Conservation (phyloP, 2,797 vertebrate genomes). For the Steatocranus sp. region DNA sequence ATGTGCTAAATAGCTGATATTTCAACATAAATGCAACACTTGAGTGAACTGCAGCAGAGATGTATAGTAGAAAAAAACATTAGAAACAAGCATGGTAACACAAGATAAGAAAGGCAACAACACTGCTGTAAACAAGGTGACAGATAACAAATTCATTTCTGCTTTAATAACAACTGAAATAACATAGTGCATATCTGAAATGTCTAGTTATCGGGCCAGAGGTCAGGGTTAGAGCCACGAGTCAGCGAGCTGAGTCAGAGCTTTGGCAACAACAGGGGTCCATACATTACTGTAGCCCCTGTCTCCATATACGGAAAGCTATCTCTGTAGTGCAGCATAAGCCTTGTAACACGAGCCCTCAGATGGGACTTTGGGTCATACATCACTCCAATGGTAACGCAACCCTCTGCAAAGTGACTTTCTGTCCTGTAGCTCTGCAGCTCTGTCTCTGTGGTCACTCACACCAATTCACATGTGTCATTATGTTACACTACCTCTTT, state of each 20-base stretch:
- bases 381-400: conserved; percentile 69
- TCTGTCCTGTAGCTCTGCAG: conserved; percentile 59
- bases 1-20: not conserved
- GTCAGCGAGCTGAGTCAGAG: conserved; percentile 71
- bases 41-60: not conserved
- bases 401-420: conserved; percentile 70
- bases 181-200: conserved; percentile 47
- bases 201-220: conserved; percentile 57
- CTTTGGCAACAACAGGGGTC: conserved; percentile 62
- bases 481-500: conserved; percentile 59
- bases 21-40: not conserved
- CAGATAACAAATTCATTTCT: conserved; percentile 34
- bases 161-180: conserved; percentile 36
- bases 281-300: conserved; percentile 71
- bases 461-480: conserved; percentile 55
- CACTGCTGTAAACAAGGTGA: conserved; percentile 37
- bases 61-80: not conserved
- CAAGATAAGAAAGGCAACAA: not conserved
- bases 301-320: conserved; percentile 66
- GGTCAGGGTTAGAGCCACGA: conserved; percentile 55
- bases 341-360: conserved; percentile 73
- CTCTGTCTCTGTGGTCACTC: conserved; percentile 57
- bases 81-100: not conserved
- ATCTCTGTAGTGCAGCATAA: conserved; percentile 69
- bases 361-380: conserved; percentile 72